These are phyloP conservation scores for Drosophila repleta DNA, from an alignment of 1,140 invertebrate species.

Conservation along the genomic window DNA sequence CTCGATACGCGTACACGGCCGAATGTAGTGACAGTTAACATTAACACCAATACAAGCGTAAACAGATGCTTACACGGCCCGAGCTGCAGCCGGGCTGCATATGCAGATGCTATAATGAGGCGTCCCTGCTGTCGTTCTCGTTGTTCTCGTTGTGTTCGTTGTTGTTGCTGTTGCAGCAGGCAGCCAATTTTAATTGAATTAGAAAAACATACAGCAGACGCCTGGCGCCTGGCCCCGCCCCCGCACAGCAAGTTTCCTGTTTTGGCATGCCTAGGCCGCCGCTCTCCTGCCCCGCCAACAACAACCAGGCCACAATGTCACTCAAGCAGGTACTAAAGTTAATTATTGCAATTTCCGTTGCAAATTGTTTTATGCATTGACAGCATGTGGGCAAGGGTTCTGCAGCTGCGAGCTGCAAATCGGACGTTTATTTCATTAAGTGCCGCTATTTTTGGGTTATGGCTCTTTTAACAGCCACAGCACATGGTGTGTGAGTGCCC, in stretches of 20 bases:
- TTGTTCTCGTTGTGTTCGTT: conserved; percentile 11
- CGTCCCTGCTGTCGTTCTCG: conserved; percentile 12
- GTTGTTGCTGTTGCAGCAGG: conserved; percentile 20
- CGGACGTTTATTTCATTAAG: conserved; percentile 70
- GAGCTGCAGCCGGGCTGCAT: conserved; percentile 19
- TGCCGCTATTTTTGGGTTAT: conserved; percentile 70
- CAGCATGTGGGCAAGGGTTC: conserved; percentile 49
- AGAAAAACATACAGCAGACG: conserved; percentile 54
- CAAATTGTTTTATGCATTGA: conserved; percentile 81
- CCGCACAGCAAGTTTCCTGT: conserved; percentile 38
- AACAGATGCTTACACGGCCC: conserved; percentile 52
- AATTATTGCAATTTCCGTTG: conserved; percentile 80
- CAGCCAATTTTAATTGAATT: conserved; percentile 80
- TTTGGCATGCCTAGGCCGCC: conserved; percentile 14
- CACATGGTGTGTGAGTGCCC: conserved; percentile 34
- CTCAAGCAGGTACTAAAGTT: conserved; percentile 81
- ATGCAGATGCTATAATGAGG: conserved; percentile 63
- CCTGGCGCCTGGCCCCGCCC: no score
- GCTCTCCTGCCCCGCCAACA: neutral
- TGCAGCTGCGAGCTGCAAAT: neutral
- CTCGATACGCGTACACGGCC: conserved; percentile 16
- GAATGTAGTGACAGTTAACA: conserved; percentile 79
- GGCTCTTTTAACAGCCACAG: conserved; percentile 56
- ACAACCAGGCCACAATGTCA: conserved; percentile 61
- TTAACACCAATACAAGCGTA: conserved; percentile 78